Base-by-base conservation (phyloP, 1,140 invertebrate species). In the Scaptomyza hsui region DNA sequence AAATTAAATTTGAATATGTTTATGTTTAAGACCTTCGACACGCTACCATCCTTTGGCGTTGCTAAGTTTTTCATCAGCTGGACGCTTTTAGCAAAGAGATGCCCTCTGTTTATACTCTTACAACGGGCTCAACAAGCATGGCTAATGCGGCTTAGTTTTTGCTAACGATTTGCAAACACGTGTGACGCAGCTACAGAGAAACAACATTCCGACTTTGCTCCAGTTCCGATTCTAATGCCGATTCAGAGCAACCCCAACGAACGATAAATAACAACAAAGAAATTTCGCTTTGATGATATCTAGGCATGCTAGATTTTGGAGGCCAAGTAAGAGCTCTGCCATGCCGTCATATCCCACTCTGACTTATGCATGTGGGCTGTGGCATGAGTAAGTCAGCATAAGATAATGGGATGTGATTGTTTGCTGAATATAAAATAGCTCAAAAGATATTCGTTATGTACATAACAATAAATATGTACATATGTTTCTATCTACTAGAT, bases 151-250 rank as follows among this genome's bases (percentile, higher is more conserved):
- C 73, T 85, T 85, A 86, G 80, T 80, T 85, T 85, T 86, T 83
- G 81, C 71, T 86, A 86, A 85, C 81, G 81, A 86, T 85, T 85
- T 70, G 80, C 80, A 71, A 86, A 77, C 81, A 85, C 75, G 55
- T 80, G 68, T 68, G 78, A 61, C 55, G 47, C 26, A 60, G 12
- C 15, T 4, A 16, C 39, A 48, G 9, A 3, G n/a, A 13, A 16
- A 65, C 47, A 41, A 16, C 19, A 37, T n/a, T n/a, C 12, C 24
- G 19, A 18, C 13, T 9, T 18, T 49, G 9, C 10, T 48, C 44
- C 44, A 47, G 16, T 52, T 10, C 21, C 4, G 19, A 37, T 42
- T 32, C 26, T 51, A 12, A 4, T 55, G 42, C 37, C 16, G 12
- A 53, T 44, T 42, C 24, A 19, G 15, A 44, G 37, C 68, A 63